Base-by-base conservation (phyloP, 2,888 invertebrate species). In the Loripinus fragilis region DNA sequence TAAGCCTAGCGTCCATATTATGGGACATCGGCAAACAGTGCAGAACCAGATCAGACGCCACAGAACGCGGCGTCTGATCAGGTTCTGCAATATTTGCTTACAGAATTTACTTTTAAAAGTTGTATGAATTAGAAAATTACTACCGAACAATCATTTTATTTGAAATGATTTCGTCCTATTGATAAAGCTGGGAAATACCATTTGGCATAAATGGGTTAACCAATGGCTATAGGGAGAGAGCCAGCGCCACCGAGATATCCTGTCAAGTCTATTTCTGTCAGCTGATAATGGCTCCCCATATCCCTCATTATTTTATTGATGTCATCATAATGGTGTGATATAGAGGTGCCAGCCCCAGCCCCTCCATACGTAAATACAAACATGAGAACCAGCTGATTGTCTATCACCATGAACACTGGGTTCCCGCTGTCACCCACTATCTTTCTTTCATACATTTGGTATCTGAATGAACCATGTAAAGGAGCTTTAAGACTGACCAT, bases 351-450 rank as follows among this genome's bases (percentile, higher is more conserved):
- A 0, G 84, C 74, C 0, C 89, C 89, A 3, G 87, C 83, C 0
- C 87, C 88, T 20, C 88, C 88, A 35, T 81, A 88, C 0, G 89
- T 89, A 35, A 89, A 85, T 28, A 86, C 86, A 78, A 88, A 89
- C 41, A 89, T 41, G 1, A 89, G 81, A 17, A 88, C 87, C 15
- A 88, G 76, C 74, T 89, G 69, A n/a, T 88, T 68, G 55, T 86
- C 79, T n/a, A 88, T 74, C 10, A 88, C 81, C 33, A 89, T 80
- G 73, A 89, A 89, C n/a, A 80, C 83, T 0, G 89, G 89, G 69
- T 89, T 89, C 5, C 89, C 89, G 69, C 87, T 87, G 73, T 89
- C 89, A 2, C 88, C 89, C 0, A 64, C 50, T 30, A 89, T 88
- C 75, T 88, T 89, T 8, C 69, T 28, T 66, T 89, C 88, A 64